Conservation (phyloP, 2,113 vertebrate genomes). For the Thalassoma bifasciatum region DNA sequence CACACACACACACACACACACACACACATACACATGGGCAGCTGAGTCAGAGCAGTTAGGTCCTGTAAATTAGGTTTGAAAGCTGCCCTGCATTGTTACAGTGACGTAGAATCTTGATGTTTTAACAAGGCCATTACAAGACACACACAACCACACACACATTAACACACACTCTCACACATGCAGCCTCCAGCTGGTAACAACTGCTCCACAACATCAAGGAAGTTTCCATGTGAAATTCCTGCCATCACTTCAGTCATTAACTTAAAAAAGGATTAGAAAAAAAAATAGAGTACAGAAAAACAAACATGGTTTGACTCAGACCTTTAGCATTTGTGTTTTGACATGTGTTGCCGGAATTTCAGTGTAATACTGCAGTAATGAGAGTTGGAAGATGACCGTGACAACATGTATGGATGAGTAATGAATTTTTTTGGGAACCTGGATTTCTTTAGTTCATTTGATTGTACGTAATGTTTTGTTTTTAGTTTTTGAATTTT, state of each 20-base stretch:
- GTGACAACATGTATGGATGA: neutral
- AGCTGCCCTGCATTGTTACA: conserved; percentile 29
- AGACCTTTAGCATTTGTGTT: too few relatives aligned
- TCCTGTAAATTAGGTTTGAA: conserved; percentile 63
- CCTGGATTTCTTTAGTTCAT: neutral
- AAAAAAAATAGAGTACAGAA: too few relatives aligned
- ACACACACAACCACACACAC: conserved; percentile 7
- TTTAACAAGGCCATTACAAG: conserved; percentile 51
- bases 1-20: conserved; percentile 2
- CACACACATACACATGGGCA: neutral
- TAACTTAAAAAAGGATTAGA: too few relatives aligned
- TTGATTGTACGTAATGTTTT: too few relatives aligned
- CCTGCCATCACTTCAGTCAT: too few relatives aligned
- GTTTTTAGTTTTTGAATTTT: too few relatives aligned
- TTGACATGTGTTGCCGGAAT: too few relatives aligned
- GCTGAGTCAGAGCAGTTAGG: conserved; percentile 61
- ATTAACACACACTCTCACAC: conserved; percentile 9
- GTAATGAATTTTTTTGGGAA: conserved; percentile 22
- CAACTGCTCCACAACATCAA: conserved; percentile 8
- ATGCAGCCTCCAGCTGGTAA: conserved; percentile 1
- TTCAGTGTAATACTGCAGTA: too few relatives aligned
- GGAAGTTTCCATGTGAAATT: neutral
- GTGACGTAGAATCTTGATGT: conserved; percentile 53
- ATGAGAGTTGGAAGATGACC: neutral
- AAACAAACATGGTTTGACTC: neutral